Base-by-base conservation (phyloP, 1,140 invertebrate genomes). In the Ceratosolen solmsi region DNA sequence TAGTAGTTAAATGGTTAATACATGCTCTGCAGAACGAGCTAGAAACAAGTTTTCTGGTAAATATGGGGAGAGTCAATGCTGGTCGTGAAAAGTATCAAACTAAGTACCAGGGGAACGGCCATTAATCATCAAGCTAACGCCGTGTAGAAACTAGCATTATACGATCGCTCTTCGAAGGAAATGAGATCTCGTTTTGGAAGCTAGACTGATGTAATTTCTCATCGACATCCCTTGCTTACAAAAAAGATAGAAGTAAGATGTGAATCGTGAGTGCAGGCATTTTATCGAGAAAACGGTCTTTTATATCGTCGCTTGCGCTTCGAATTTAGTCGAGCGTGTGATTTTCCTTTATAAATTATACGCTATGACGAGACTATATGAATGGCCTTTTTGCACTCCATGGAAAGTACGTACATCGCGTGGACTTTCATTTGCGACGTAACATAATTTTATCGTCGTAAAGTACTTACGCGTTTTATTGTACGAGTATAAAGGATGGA, bases 101-200 rank as follows among this genome's bases (percentile, higher is more conserved):
- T 36, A 73, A 73, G 49, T 17, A 56, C 27, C 13, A 33, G 46
- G 27, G 36, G 4, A 41, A 56, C 11, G 58, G 20, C 27, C 63
- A 81, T 81, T 76, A 81, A 81, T 81, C 80, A 81, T 25, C 20
- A 49, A 46, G 17, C 3, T 58, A 80, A n/a, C 54, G 71, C 25
- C 2, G 49, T 17, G 38, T 41, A 58, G 58, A 74, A 80, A 75
- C 70, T 75, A 56, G 30, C 54, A 76, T 71, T 70, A 71, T 56
- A 36, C 63, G 41, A 51, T 73, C 54, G 56, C 20, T 15, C 63
- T 41, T 54, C 58, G 71, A 51, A 74, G 58, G 41, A 75, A 74
- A 80, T 33, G 73, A 81, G 72, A 81, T 81, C 77, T 56, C 46
- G 60, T 54, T 76, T 63, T 27, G 36, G 58, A 46, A 65, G 25